Conservation (phyloP, 2,113 vertebrate genomes). For the Dromas ardeola region DNA sequence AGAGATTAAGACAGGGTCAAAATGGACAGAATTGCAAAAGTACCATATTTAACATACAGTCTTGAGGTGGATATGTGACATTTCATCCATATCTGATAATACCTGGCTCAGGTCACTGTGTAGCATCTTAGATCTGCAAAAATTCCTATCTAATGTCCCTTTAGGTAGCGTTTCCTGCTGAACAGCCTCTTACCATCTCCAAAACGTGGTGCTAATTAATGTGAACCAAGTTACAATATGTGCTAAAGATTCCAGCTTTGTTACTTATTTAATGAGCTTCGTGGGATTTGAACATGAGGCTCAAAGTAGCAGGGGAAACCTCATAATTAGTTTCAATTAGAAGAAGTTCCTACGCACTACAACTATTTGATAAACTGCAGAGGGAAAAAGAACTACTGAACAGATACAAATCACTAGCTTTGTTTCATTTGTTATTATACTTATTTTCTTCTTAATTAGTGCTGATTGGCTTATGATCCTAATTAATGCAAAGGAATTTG, state of each 20-base stretch:
- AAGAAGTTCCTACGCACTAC: slow-evolving; percentile 77
- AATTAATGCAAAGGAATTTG: slow-evolving; percentile 83
- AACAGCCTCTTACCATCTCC: slow-evolving; percentile 64
- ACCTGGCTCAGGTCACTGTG: background rate
- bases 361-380: slow-evolving; percentile 78
- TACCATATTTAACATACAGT: background rate
- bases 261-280: slow-evolving; percentile 83
- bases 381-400: slow-evolving; percentile 71
- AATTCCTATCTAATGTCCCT: slow-evolving; percentile 28
- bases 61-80: background rate
- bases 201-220: slow-evolving; percentile 74
- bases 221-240: slow-evolving; percentile 76
- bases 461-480: slow-evolving; percentile 80
- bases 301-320: slow-evolving; percentile 80
- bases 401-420: slow-evolving; percentile 82
- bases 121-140: background rate
- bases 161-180: slow-evolving; percentile 46
- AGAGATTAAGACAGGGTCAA: background rate
- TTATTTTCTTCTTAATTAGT: slow-evolving; percentile 83
- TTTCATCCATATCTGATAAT: background rate
- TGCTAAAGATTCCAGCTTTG: slow-evolving; percentile 79
- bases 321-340: slow-evolving; percentile 84
- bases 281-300: slow-evolving; percentile 80
- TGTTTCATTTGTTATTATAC: slow-evolving; percentile 80
- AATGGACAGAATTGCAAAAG: background rate